Evolutionary conservation across 2,888 invertebrate genomes (phyloP).

Genomic region (Blastobasis lacticolella): DNA sequence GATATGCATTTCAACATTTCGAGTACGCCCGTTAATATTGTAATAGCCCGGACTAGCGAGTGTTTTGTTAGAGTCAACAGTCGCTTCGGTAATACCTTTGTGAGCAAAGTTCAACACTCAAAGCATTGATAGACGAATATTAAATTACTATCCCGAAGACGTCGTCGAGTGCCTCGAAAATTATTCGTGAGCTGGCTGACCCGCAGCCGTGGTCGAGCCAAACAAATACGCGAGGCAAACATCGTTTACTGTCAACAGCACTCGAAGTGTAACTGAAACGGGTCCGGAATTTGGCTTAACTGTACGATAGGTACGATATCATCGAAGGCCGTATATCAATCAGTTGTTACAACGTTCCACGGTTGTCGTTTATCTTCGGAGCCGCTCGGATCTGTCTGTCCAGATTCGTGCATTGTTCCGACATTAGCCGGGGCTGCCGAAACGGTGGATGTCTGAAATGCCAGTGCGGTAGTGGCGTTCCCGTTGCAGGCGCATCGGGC

Average conservation of each 20-base stretch:
- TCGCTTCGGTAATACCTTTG: no score
- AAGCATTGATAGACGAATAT: no score
- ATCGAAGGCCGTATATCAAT: conserved; percentile 68
- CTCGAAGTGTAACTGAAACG: conserved; percentile 64
- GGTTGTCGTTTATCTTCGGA: conserved; percentile 71
- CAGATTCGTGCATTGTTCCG: conserved; percentile 71
- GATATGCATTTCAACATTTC: no score
- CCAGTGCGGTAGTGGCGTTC: conserved; percentile 55
- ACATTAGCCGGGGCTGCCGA: conserved; percentile 61
- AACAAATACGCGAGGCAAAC: conserved; percentile 43
- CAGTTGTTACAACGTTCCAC: conserved; percentile 68
- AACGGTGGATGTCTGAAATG: conserved; percentile 67
- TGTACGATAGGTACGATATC: conserved; percentile 54
- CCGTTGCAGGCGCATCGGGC: conserved; percentile 53
- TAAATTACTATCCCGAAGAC: no score
- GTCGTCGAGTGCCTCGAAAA: no score
- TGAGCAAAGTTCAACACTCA: no score
- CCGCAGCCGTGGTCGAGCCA: not conserved
- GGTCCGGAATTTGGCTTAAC: conserved; percentile 57
- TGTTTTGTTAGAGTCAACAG: no score
- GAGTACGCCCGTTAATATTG: no score
- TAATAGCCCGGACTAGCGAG: no score
- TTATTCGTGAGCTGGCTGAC: no score
- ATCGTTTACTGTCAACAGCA: conserved; percentile 64
- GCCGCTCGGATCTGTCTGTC: conserved; percentile 64